Evolutionary conservation across 2,113 vertebrate genomes (phyloP).

Genomic region (Prionailurus bengalensis): DNA sequence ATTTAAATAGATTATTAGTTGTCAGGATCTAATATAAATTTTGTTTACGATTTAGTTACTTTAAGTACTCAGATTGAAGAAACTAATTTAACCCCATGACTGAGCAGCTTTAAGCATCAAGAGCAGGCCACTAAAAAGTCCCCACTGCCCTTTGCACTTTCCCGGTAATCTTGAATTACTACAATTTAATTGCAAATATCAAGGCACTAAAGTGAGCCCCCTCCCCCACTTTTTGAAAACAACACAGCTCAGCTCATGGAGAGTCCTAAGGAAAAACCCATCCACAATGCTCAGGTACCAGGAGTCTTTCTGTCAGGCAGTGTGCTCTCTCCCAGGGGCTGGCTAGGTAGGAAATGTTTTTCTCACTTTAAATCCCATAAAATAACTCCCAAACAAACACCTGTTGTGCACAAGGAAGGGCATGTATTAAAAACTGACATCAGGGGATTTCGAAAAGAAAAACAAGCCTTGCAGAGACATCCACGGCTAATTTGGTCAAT

Average conservation of each 20-base stretch:
- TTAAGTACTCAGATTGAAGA: constrained; percentile 88
- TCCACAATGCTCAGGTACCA: constrained; percentile 79
- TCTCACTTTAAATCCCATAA: constrained; percentile 61
- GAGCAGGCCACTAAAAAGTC: constrained; percentile 87
- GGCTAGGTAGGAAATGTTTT: constrained; percentile 36
- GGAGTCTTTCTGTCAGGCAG: neutral
- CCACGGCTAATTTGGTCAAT: constrained; percentile 70
- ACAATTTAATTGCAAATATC: constrained; percentile 86
- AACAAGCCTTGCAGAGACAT: constrained; percentile 80
- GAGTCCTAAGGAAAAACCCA: constrained; percentile 70
- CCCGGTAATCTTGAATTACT: constrained; percentile 87
- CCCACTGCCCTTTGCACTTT: constrained; percentile 83
- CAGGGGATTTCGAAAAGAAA: constrained; percentile 75
- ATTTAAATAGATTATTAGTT: constrained; percentile 92
- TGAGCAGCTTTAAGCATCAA: constrained; percentile 84
- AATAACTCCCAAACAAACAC: constrained; percentile 80
- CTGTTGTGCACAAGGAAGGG: constrained; percentile 80
- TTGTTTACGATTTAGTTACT: constrained; percentile 91
- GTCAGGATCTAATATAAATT: constrained; percentile 90
- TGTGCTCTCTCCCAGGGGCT: neutral
- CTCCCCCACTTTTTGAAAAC: constrained; percentile 61
- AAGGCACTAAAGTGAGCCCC: constrained; percentile 83
- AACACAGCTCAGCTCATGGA: constrained; percentile 63
- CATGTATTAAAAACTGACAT: constrained; percentile 69
- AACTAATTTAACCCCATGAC: constrained; percentile 89